Evolutionary conservation across 2,888 invertebrate genomes (phyloP).

Genomic region (Glaucopsyche alexis): DNA sequence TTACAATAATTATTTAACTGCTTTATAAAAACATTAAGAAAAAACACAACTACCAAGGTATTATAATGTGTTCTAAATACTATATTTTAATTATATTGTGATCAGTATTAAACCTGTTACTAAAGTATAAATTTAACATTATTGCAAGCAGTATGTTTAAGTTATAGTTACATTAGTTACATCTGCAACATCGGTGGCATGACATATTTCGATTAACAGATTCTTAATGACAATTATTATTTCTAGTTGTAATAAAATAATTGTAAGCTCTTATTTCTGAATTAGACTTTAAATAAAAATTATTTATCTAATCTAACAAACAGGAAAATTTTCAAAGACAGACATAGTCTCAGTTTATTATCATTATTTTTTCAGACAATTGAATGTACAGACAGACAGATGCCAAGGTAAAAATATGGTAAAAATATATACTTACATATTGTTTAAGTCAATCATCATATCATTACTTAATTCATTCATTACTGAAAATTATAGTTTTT

Average conservation of each 20-base stretch:
- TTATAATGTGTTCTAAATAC: slow-evolving; percentile 3
- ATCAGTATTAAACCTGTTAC: too few species aligned
- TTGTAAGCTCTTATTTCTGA: background rate
- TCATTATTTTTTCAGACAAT: slow-evolving; percentile 18
- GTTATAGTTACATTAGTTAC: background rate
- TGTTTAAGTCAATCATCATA: background rate
- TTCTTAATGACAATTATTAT: background rate
- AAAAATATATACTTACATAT: background rate
- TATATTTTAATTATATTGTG: background rate
- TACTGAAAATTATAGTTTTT: background rate
- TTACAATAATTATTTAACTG: background rate
- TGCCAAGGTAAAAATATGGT: slow-evolving; percentile 17
- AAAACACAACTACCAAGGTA: background rate
- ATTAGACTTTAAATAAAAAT: background rate
- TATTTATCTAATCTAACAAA: background rate
- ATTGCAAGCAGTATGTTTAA: background rate
- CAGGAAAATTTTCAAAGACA: background rate
- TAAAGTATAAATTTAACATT: too few species aligned
- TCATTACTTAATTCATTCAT: slow-evolving; percentile 1
- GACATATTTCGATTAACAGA: background rate
- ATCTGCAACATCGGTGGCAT: background rate
- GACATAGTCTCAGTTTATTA: background rate
- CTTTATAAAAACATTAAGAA: background rate
- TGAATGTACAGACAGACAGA: slow-evolving; percentile 20
- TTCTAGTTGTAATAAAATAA: background rate